Base-by-base conservation (phyloP, 2,113 vertebrate species). In the Ciconia maguari region DNA sequence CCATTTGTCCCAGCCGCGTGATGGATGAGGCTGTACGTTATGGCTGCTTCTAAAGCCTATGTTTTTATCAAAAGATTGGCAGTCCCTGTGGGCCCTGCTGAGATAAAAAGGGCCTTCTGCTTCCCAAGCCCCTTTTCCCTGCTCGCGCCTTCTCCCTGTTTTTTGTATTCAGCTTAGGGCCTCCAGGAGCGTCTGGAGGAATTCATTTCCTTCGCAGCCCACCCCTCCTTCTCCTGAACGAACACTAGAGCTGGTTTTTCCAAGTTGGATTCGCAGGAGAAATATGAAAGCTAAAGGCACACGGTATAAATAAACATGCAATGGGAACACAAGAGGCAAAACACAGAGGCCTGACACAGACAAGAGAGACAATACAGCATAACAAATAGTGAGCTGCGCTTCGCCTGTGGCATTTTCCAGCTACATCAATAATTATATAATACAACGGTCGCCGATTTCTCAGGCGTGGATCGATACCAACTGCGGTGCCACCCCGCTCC, bases 381-480 rank as follows among this genome's bases (percentile, higher is more conserved):
- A 98, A 98, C 97, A 98, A 98, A 98, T 30, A 98, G 98, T 19
- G 75, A 97, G 97, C 96, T 82, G 87, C 25, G 32, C 95, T 97
- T 97, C 54, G 97, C 98, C 98, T 7, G 61, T 98, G 98, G 98
- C 98, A 96, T 98, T 98, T 98, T 98, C 97, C 94, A 97, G 97
- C 96, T 97, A 87, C 96, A 97, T 98, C 98, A 96, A 98, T 98
- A 98, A 98, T 98, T 98, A 98, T 97, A 98, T 98, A 98, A 98
- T 98, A 97, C 80, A 97, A 91, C 49, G 20, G 96, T 92, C 36
- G 42, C 98, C 52, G 51, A 98, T 98, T 98, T 98, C 98, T 97
- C 94, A 90, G 94, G 93, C 76, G 0, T 7, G 0, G 95, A 98
- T 98, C 98, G 14, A 98, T 98, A 94, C 70, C 0, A 9, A 48